phyloP scores from a whole-genome alignment of 2,113 vertebrate genomes.

The Rhinoderma darwinii region DNA sequence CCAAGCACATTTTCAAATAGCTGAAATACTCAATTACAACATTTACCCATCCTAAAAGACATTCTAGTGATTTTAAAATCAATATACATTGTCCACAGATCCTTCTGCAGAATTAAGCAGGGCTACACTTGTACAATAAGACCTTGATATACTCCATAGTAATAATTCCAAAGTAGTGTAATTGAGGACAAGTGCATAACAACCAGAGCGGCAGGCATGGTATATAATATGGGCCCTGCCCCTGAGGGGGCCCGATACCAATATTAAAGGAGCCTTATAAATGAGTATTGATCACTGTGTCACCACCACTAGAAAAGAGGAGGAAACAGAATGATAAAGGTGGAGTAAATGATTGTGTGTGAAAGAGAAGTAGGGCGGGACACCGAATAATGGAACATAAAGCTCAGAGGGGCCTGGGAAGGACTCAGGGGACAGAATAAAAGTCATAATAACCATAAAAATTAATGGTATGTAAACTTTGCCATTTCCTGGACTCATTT shows the following conservation, averaged over 20 bases:
- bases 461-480: no score
- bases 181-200: background rate
- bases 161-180: background rate
- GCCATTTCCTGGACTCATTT: no score
- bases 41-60: background rate
- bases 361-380: no score
- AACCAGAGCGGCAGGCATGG: background rate
- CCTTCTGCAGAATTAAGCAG: background rate
- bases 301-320: background rate
- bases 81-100: background rate
- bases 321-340: background rate
- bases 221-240: background rate
- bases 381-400: background rate
- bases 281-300: no score
- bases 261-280: background rate
- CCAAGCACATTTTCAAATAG: background rate
- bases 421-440: background rate
- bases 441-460: background rate
- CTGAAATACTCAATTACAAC: background rate
- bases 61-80: constrained; percentile 3
- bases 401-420: background rate
- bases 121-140: no score
- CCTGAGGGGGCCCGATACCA: background rate
- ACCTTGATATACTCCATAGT: background rate
- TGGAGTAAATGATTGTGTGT: background rate